phyloP scores from a whole-genome alignment of 2,888 invertebrate species.

The Dynastes maya region DNA sequence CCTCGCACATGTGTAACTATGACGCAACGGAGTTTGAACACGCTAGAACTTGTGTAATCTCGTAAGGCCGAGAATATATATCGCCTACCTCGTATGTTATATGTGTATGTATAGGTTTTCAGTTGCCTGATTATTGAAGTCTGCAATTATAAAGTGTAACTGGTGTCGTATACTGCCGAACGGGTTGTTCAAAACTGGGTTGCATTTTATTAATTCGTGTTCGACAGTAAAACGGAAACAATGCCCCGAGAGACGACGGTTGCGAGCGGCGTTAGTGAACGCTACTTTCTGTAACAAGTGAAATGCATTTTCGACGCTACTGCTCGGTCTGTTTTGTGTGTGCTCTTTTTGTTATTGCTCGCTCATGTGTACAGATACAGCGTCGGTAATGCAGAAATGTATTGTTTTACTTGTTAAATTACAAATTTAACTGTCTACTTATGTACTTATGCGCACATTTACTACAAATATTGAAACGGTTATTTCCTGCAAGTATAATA shows the following conservation, averaged over 20 bases:
- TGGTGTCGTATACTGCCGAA: constrained; percentile 1
- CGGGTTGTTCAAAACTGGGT: constrained; percentile 9
- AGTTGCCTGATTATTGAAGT: not conserved
- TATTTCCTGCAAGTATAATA: no score
- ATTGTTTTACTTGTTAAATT: not conserved
- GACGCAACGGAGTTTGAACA: no score
- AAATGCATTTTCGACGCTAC: not conserved
- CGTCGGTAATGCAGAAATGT: not conserved
- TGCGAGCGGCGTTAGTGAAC: not conserved
- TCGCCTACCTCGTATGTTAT: no score
- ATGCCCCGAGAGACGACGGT: not conserved
- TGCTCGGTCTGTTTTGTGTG: not conserved
- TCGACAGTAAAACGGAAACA: constrained; percentile 10
- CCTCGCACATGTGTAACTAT: no score
- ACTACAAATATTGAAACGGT: no score
- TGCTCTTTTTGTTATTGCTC: not conserved
- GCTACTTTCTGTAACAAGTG: not conserved
- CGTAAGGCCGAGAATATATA: no score
- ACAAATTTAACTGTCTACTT: not conserved
- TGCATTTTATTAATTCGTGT: constrained; percentile 25
- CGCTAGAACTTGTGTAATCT: no score
- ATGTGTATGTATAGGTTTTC: not conserved
- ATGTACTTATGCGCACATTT: not conserved
- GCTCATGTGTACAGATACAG: not conserved
- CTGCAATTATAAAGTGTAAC: constrained; percentile 17